Evolutionary conservation across 2,113 vertebrate genomes (phyloP), one percentile per base, ranked within the genome.

Genomic region (Octodon degus): DNA sequence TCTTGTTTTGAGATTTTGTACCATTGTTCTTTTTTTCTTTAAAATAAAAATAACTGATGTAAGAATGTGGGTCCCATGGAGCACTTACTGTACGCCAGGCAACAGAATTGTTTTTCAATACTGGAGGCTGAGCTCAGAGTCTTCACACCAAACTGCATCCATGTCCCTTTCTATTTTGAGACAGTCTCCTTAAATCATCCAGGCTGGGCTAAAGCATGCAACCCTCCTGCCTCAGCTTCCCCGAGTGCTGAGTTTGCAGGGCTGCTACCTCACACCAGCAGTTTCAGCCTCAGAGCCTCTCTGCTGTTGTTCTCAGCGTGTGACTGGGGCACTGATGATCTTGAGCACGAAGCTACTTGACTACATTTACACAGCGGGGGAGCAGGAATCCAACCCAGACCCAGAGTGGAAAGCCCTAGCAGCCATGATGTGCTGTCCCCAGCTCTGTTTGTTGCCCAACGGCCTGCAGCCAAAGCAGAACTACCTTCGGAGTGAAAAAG

Each of bases 321-420:
- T 2, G 60, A 80, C 0, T 5, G 63, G 55, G 67, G 77, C 2
- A 8, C 4, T 0, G 27, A n/a, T 47, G 8, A 25, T 58, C 65
- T n/a, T 50, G 68, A 89, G 47, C 55, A 60, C 32, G 32, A 25
- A 62, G 1, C 32, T 6, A 2, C 63, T 34, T 11, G 65, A 11
- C 58, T 8, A 12, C 1, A 0, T 12, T 65, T 5, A 3, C 30
- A 65, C 25, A 12, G 0, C 53, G 27, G 9, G 53, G 19, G 16
- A 50, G 24, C 0, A 20, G 50, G 32, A 37, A 16, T 47, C 60
- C 6, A 3, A 0, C 0, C 4, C 32, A 22, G 32, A 24, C 13
- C 43, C 2, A 6, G n/a, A n/a, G 27, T 9, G 27, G 37, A 40
- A 32, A 58, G 55, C 60, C 27, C 68, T 30, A 8, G 19, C 0